Evolutionary conservation across 2,888 invertebrate genomes (phyloP), one percentile per base, ranked within the genome.

Genomic region (Neocrepidodera transversa): DNA sequence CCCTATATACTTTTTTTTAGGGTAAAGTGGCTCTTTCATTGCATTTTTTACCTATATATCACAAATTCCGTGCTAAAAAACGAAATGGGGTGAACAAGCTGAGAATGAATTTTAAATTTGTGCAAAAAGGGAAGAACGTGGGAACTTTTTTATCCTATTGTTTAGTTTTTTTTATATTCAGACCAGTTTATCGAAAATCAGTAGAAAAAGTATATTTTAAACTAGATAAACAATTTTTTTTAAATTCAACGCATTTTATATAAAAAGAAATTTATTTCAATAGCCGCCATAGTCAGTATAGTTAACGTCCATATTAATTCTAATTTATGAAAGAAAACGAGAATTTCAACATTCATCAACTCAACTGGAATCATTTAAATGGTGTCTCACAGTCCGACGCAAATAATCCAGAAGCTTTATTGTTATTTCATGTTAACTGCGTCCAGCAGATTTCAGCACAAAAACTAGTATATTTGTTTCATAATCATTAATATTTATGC

Each of bases 21-120:
- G 74, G 71, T 71, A 74, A 75, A 73, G 74, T 75, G 74, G 69
- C 71, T 67, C 66, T 73, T 74, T 71, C 60, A 67, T 70, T 68
- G 70, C 71, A 65, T 71, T 71, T 75, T 71, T 75, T 74, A 73
- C 74, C 74, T 74, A 75, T 73, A 74, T 71, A 71, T 73, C 71
- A 52, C 61, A 74, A 65, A 68, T 71, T 72, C 71, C 67, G 62
- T 58, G 59, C 16, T 50, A 50, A 50, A 50, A 60, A 55, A 55
- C 56, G 60, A 71, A 71, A 72, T 71, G 66, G 75, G 76, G 74
- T 74, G 70, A 70, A 60, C 63, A 56, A 60, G 58, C 65, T 58
- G 63, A 58, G 67, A 64, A 71, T 75, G 75, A 74, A 74, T 75
- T 72, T 71, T 70, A 71, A 74, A 71, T 71, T 64, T 40, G 51